Conservation (phyloP, 2,113 vertebrate genomes). For the Uria aalge region DNA sequence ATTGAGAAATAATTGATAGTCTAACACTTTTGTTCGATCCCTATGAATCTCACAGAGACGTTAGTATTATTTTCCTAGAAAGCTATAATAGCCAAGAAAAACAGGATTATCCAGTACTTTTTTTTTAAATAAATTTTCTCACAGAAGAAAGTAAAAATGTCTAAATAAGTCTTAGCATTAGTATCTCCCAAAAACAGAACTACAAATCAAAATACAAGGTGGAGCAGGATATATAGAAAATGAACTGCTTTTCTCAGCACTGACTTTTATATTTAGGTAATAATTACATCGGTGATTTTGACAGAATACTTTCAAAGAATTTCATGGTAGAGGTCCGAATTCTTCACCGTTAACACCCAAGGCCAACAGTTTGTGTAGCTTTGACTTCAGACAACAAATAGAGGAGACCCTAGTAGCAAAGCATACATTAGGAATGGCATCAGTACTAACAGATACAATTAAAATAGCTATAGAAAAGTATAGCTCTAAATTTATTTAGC, state of each 20-base stretch:
- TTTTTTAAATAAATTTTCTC: background rate
- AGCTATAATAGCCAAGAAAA: background rate
- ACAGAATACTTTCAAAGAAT: background rate
- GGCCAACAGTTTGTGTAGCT: background rate
- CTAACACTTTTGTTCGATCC: background rate
- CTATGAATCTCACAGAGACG: background rate
- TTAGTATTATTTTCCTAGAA: background rate
- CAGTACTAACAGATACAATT: background rate
- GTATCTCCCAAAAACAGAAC: background rate
- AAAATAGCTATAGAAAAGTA: background rate
- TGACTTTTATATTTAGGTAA: background rate
- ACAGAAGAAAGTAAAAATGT: background rate
- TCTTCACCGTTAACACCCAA: background rate
- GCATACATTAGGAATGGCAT: background rate
- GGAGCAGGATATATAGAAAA: background rate
- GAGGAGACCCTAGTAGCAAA: background rate
- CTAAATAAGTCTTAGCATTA: background rate
- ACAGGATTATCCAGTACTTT: background rate
- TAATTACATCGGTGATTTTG: background rate
- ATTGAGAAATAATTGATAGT: background rate
- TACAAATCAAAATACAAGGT: background rate
- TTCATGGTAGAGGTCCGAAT: background rate
- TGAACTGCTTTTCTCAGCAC: background rate
- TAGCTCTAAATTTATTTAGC: background rate
- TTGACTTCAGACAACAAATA: background rate